Percentiles rank a stretch among this genome's conserved stretches.
Conservation (phyloP, 2,797 vertebrate genomes). For the Lophius americanus region DNA sequence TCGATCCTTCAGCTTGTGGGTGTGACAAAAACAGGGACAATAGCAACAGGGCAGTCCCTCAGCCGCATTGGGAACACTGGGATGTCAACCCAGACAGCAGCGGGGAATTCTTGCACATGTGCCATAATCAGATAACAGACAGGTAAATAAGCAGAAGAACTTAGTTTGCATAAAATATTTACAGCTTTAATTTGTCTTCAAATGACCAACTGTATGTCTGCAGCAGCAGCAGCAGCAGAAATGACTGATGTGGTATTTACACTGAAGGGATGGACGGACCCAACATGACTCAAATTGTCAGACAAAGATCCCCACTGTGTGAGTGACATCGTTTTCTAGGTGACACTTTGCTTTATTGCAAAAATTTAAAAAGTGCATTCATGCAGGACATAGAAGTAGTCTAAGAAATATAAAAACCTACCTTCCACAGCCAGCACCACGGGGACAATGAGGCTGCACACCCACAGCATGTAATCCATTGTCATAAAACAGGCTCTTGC, state of each 20-base stretch:
- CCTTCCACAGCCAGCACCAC: slow-evolving; percentile 84
- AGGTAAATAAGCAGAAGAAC: slow-evolving; percentile 32
- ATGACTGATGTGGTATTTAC: slow-evolving; percentile 20
- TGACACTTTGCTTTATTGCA: slow-evolving; percentile 15
- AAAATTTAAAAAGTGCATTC: slow-evolving; percentile 41
- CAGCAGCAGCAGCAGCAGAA: slow-evolving; percentile 6
- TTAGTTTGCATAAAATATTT: slow-evolving; percentile 37
- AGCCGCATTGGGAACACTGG: slow-evolving; percentile 63
- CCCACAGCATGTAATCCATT: slow-evolving; percentile 86
- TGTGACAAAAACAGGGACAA: slow-evolving; percentile 77
- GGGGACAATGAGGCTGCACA: slow-evolving; percentile 83
- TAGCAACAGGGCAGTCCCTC: slow-evolving; percentile 72
- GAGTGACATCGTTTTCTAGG: neutral
- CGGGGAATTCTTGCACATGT: neutral
- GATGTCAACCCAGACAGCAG: slow-evolving; percentile 38
- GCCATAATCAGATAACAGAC: slow-evolving; percentile 44
- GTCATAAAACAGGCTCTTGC: slow-evolving; percentile 80
- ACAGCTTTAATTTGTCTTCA: slow-evolving; percentile 38
- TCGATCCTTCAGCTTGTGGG: slow-evolving; percentile 58
- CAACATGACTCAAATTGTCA: neutral
- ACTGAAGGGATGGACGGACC: slow-evolving; percentile 1
- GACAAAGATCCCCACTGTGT: neutral
- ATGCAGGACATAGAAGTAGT: slow-evolving; percentile 38
- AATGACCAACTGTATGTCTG: slow-evolving; percentile 28
- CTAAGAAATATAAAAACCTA: slow-evolving; percentile 48